These are phyloP conservation scores for Andrena dorsata DNA, from an alignment of 2,888 invertebrate genomes.

Conservation along the genomic window DNA sequence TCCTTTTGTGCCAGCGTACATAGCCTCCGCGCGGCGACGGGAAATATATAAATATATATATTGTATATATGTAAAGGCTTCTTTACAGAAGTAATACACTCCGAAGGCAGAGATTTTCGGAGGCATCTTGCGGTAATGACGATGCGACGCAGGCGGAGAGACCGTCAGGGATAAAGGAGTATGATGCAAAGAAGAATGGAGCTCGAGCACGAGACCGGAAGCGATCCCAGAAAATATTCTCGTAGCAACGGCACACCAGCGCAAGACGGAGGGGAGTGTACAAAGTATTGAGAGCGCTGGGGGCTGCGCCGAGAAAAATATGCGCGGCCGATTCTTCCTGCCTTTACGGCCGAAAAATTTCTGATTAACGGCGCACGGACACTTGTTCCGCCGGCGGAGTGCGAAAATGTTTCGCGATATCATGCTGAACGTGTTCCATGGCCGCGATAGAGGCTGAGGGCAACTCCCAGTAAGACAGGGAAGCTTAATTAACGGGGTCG, in stretches of 20 bases:
- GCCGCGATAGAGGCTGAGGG: not conserved
- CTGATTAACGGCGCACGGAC: slow-evolving; percentile 19
- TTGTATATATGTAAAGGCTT: slow-evolving; percentile 45
- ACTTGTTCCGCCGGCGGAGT: not conserved
- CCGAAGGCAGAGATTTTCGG: slow-evolving; percentile 67
- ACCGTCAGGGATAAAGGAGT: slow-evolving; percentile 40
- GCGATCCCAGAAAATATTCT: slow-evolving; percentile 59
- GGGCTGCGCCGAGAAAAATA: slow-evolving; percentile 11
- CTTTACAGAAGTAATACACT: slow-evolving; percentile 70
- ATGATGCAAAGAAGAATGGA: slow-evolving; percentile 26
- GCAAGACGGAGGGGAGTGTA: not conserved
- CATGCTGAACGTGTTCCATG: not conserved
- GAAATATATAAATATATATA: slow-evolving; percentile 16
- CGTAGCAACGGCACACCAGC: slow-evolving; percentile 21
- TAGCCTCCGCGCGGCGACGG: not conserved
- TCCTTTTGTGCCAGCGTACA: slow-evolving; percentile 38
- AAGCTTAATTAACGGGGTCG: slow-evolving; percentile 26
- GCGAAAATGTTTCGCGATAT: slow-evolving; percentile 16
- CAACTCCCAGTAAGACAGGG: not conserved
- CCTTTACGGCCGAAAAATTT: slow-evolving; percentile 13
- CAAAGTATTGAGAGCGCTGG: not conserved
- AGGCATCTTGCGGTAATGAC: slow-evolving; percentile 70
- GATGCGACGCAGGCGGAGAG: slow-evolving; percentile 61
- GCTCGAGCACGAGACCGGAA: slow-evolving; percentile 35
- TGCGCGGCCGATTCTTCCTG: slow-evolving; percentile 6